Conservation (phyloP, 2,888 invertebrate genomes). For the Alentia gelatinosa region DNA sequence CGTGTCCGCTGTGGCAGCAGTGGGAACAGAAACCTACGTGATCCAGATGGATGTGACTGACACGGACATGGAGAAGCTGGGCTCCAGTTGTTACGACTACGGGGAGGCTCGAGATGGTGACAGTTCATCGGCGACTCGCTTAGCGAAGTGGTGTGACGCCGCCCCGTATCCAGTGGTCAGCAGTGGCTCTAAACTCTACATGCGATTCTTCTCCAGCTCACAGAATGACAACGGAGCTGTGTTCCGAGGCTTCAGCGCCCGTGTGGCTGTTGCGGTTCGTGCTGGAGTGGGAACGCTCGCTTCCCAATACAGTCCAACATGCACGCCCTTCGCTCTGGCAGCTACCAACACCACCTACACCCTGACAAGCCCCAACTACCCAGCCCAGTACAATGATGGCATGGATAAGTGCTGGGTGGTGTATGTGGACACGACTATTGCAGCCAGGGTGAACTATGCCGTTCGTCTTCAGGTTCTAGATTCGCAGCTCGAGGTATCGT, state of each 20-base stretch:
- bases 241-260: neutral
- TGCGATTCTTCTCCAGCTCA: neutral
- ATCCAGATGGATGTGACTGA: neutral
- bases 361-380: neutral
- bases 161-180: neutral
- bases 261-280: neutral
- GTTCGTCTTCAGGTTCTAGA: neutral
- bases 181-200: neutral
- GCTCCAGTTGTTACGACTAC: slow-evolving; percentile 29
- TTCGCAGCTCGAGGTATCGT: neutral
- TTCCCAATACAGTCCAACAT: neutral
- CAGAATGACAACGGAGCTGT: neutral
- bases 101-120: neutral
- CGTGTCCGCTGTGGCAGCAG: neutral
- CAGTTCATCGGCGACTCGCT: neutral
- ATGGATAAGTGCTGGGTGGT: slow-evolving; percentile 22
- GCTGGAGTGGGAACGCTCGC: neutral
- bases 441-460: neutral
- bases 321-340: neutral
- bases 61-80: slow-evolving; percentile 25
- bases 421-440: neutral
- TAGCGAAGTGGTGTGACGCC: slow-evolving; percentile 3
- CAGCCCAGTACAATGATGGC: neutral
- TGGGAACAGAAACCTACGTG: neutral
- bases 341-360: slow-evolving; percentile 5